Conservation (phyloP, 2,888 invertebrate species). For the Dascillus cervinus region DNA sequence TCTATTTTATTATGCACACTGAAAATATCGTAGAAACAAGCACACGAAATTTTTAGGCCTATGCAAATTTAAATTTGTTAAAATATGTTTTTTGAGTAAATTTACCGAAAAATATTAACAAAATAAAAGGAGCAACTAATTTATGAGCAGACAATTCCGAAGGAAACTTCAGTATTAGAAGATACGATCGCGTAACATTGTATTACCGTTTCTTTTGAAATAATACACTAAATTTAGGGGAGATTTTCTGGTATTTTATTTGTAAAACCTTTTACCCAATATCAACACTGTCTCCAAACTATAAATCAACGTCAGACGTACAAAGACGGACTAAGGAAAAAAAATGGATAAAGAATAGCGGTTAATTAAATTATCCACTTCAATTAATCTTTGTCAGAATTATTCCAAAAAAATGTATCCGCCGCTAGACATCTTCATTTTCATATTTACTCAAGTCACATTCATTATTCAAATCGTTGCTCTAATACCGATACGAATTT, state of each 20-base stretch:
- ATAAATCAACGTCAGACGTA: slow-evolving; percentile 15
- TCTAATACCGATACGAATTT: too few relatives aligned
- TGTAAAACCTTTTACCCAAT: background rate
- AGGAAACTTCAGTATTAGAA: background rate
- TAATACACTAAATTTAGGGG: background rate
- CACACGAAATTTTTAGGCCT: too few relatives aligned
- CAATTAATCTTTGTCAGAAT: slow-evolving; percentile 11
- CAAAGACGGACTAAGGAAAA: slow-evolving; percentile 10
- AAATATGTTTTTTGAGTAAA: too few relatives aligned
- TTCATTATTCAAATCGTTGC: background rate
- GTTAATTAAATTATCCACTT: slow-evolving; percentile 15
- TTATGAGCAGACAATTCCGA: background rate
- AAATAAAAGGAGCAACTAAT: too few relatives aligned
- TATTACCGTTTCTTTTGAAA: background rate
- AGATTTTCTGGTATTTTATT: background rate
- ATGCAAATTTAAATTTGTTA: too few relatives aligned
- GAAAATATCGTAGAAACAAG: too few relatives aligned
- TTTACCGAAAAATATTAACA: too few relatives aligned
- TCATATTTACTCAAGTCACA: too few relatives aligned
- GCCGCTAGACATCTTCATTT: too few relatives aligned
- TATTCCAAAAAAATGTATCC: background rate
- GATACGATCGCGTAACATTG: too few relatives aligned
- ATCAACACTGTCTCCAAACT: slow-evolving; percentile 3
- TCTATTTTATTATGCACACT: too few relatives aligned
- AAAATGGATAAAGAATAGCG: slow-evolving; percentile 15